Evolutionary conservation across 2,888 invertebrate species (phyloP), one percentile per base, ranked within the genome.

Genomic region (Halictus quadricinctus): DNA sequence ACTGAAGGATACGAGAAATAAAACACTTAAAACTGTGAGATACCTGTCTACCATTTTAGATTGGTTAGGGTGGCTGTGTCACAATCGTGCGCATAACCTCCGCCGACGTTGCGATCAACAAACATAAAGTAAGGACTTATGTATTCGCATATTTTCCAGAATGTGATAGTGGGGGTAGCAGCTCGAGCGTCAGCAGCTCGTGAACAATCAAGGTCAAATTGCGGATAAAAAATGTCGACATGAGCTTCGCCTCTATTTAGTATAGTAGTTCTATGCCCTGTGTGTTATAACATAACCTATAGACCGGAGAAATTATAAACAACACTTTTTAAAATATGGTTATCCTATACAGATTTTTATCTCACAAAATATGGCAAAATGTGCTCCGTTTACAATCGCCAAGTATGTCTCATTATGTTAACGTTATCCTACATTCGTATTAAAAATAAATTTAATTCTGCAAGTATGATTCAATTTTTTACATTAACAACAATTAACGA

Each of bases 341-440:
- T 75, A 70, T 80, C n/a, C 70, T 70, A 18, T 74, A 72, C 2
- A 87, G 74, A 74, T 69, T 86, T 46, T 75, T 84, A 2, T 82
- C 77, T 29, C 58, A 76, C 21, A 84, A n/a, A 46, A 54, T 54
- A 66, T 87, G 76, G 73, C 12, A 58, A 36, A 80, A 82, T 15
- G 12, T 83, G 46, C 50, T 25, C 64, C 12, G 36, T 72, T 13
- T 77, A 2, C 86, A 77, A 78, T 8, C 69, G 54, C 15, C 88
- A 46, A 50, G 88, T 88, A 87, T n/a, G 81, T 75, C 76, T 36
- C 13, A 41, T 81, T 46, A n/a, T n/a, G 4, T 77, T 15, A 48
- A 12, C n/a, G 29, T 36, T 36, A 80, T 50, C 48, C 10, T 18
- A 12, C 25, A 1, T 36, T 78, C 66, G 43, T 10, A 50, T 64